Evolutionary conservation across 1,140 invertebrate genomes (phyloP), one percentile per base, ranked within the genome.

Genomic region (Prorops nasuta): DNA sequence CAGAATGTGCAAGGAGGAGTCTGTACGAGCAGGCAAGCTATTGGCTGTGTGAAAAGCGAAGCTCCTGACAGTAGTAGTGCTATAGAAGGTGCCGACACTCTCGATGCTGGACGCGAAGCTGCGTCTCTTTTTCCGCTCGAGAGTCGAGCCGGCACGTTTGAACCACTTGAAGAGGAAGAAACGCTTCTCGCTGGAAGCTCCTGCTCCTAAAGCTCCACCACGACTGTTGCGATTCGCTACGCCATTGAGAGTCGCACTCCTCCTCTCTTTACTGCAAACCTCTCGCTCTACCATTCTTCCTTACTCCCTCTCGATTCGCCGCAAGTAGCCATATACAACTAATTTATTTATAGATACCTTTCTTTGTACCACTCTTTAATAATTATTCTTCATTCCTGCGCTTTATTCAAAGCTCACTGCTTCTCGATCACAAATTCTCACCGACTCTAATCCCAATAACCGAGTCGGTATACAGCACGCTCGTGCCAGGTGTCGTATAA

Each of bases 51-150:
- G 81, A 77, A 86, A 89, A 6, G 86, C 82, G 66, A 90, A 89
- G 58, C 86, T 88, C 6, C 79, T 82, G 0, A 84, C 84, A 0
- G 86, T 88, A 14, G 86, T 81, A 14, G 84, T 87, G 58, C 87
- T 89, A 56, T 84, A 80, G 16, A 80, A 67, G 2, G 81, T 83
- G 59, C 79, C 78, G 37, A 83, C 70, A 60, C 83, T 84, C 17
- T 79, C 80, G 38, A 66, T 76, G 57, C 82, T 83, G 17, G 77
- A 77, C 21, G 60, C 67, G 12, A 59, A 54, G 54, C 61, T 58
- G 0, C 15, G 38, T n/a, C 19, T 49, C n/a, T n/a, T n/a, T n/a
- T n/a, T n/a, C 24, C 38, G 36, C 35, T 18, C 19, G 20, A 38
- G 37, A 39, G n/a, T 36, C 44, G 4, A 2, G 18, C 36, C 32